These are phyloP conservation scores for Oncorhynchus mykiss DNA, from an alignment of 2,113 vertebrate species.

Conservation along the genomic window DNA sequence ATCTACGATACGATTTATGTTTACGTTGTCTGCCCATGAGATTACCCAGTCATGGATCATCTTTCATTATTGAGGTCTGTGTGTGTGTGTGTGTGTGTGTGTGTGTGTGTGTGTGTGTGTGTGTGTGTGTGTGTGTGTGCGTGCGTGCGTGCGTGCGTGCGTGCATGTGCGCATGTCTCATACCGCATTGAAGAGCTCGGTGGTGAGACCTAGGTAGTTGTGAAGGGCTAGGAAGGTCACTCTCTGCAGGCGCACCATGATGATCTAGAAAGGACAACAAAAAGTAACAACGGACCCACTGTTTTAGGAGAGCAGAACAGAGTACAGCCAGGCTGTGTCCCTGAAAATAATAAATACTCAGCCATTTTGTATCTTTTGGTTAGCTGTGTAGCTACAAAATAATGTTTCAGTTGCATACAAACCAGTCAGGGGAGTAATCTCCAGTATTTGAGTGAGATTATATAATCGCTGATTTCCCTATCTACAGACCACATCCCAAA, in stretches of 20 bases:
- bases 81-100: not conserved
- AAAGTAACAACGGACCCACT: not conserved
- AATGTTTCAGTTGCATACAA: too few species aligned
- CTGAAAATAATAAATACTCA: not conserved
- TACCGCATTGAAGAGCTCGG: constrained; percentile 90
- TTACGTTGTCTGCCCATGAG: too few species aligned
- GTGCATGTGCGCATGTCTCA: constrained; percentile 1
- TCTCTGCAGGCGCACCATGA: constrained; percentile 95
- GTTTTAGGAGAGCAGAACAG: not conserved
- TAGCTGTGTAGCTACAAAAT: not conserved
- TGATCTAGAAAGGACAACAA: constrained; percentile 76
- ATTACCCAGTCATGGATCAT: not conserved
- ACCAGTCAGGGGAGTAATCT: too few species aligned
- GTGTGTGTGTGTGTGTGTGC: not conserved
- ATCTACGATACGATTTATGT: too few species aligned
- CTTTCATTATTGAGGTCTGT: not conserved
- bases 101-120: not conserved
- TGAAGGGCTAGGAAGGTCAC: constrained; percentile 93
- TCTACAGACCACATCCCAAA: too few species aligned
- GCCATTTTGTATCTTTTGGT: not conserved
- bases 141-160: not conserved
- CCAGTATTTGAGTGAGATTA: not conserved
- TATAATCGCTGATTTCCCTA: too few species aligned
- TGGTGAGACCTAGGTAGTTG: constrained; percentile 93
- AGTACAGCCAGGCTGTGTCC: not conserved